Conservation (phyloP, 2,113 vertebrate species). For the Phainopepla nitens region DNA sequence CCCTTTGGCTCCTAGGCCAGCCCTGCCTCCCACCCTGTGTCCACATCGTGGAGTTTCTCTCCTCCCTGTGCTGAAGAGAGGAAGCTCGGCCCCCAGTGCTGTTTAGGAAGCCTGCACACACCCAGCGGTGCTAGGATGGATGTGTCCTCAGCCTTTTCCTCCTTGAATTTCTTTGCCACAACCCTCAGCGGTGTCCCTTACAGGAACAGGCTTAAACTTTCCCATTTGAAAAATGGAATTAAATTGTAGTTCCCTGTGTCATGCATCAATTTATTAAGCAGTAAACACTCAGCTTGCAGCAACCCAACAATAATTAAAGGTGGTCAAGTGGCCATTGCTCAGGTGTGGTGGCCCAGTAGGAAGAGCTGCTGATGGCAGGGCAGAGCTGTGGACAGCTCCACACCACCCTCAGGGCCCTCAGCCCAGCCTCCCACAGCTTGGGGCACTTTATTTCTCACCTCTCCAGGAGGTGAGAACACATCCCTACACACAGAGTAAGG, state of each 20-base stretch:
- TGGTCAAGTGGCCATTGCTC: background rate
- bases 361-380: background rate
- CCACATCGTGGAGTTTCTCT: background rate
- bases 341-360: background rate
- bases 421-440: background rate
- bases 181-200: background rate
- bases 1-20: background rate
- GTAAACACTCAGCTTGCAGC: background rate
- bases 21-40: background rate
- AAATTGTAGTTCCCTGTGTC: background rate
- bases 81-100: background rate
- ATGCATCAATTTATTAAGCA: background rate
- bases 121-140: background rate
- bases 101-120: rapidly evolving
- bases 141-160: background rate
- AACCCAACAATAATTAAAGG: background rate
- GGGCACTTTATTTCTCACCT: background rate
- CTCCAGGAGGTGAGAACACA: too few relatives aligned
- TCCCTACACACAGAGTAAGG: background rate
- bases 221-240: background rate
- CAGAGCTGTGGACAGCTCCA: background rate
- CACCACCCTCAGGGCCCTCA: background rate
- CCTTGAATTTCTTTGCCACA: background rate
- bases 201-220: background rate
- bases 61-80: background rate